These are phyloP conservation scores for Aramus guarauna DNA, from an alignment of 2,113 vertebrate species.

Conservation along the genomic window DNA sequence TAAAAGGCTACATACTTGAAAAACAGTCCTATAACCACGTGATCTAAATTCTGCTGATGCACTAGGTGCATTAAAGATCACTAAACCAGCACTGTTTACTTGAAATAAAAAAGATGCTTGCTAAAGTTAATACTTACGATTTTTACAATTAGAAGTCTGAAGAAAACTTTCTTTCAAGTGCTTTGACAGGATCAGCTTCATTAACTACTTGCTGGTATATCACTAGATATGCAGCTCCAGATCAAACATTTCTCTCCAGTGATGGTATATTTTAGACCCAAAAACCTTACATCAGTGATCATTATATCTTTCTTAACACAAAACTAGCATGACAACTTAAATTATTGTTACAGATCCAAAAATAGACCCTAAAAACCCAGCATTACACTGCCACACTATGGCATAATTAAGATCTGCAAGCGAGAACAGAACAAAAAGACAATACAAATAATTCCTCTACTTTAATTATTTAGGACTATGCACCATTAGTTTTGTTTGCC, in stretches of 20 bases:
- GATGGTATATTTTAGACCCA: not conserved
- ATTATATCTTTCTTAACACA: not conserved
- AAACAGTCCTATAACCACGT: not conserved
- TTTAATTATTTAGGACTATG: not conserved
- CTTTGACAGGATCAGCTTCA: not conserved
- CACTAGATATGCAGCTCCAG: not conserved
- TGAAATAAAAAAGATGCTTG: not conserved
- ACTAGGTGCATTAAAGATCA: not conserved
- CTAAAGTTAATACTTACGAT: not conserved
- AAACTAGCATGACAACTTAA: not conserved
- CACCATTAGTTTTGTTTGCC: not conserved
- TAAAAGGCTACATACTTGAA: not conserved
- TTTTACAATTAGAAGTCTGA: not conserved
- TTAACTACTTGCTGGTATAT: not conserved
- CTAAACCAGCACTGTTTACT: not conserved
- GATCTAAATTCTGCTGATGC: not conserved
- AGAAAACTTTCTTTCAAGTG: not conserved
- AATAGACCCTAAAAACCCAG: not conserved
- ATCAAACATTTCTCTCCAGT: not conserved
- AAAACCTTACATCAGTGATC: not conserved
- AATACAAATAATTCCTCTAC: not conserved
- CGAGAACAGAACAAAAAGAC: not conserved
- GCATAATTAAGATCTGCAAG: slow-evolving; percentile 56
- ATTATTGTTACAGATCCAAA: not conserved
- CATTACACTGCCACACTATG: slow-evolving; percentile 68